Conservation (phyloP, 1,140 invertebrate species). For the Dreissena rostriformis region DNA sequence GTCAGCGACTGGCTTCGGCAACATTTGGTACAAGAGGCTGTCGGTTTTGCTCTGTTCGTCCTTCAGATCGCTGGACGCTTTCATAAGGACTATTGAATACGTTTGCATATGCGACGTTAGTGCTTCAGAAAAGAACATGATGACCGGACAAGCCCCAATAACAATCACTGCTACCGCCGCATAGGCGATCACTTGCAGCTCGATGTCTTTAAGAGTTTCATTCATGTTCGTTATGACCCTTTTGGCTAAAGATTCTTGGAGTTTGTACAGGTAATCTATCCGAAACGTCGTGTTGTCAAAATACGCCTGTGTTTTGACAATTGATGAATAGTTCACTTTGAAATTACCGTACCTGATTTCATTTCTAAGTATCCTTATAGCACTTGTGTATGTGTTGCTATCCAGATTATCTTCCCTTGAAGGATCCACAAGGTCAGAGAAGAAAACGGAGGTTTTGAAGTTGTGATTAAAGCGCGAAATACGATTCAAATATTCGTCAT, state of each 20-base stretch:
- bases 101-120: slow-evolving; percentile 32
- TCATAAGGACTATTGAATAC: slow-evolving; percentile 22
- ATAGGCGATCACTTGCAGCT: neutral
- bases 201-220: no score
- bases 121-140: slow-evolving; percentile 37
- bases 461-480: slow-evolving; percentile 41
- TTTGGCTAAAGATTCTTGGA: slow-evolving; percentile 23
- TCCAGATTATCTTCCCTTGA: neutral
- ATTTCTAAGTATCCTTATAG: slow-evolving; percentile 15
- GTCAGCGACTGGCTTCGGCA: slow-evolving; percentile 55
- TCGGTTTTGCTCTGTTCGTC: slow-evolving; percentile 30
- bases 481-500: slow-evolving; percentile 37
- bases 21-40: slow-evolving; percentile 36
- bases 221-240: neutral
- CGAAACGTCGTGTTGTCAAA: slow-evolving; percentile 40
- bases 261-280: slow-evolving; percentile 37
- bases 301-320: slow-evolving; percentile 25
- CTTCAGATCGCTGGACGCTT: slow-evolving; percentile 15
- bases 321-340: neutral
- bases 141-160: slow-evolving; percentile 33
- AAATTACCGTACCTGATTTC: slow-evolving; percentile 42
- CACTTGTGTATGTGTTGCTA: slow-evolving; percentile 2
- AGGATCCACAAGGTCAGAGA: slow-evolving; percentile 35
- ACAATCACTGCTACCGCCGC: slow-evolving; percentile 13
- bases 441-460: slow-evolving; percentile 32